These are phyloP conservation scores for Salminus brasiliensis DNA, from an alignment of 2,113 vertebrate genomes.

Conservation along the genomic window DNA sequence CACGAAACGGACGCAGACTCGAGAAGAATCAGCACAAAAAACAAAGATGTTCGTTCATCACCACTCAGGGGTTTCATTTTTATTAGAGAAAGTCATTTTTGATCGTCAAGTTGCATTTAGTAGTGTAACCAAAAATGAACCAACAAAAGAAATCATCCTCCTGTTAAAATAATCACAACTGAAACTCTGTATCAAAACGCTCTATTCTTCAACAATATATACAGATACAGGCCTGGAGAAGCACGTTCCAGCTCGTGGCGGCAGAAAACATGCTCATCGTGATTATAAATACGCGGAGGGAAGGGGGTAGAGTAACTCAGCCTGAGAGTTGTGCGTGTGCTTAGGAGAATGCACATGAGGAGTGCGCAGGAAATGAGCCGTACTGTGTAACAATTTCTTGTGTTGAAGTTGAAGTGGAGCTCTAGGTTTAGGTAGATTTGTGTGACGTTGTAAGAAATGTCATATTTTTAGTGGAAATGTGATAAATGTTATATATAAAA, in stretches of 20 bases:
- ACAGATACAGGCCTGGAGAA: constrained; percentile 38
- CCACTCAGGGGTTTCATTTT: constrained; percentile 55
- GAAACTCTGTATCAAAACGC: constrained; percentile 40
- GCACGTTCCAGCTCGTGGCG: background rate
- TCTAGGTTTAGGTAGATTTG: no score
- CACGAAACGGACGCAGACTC: background rate
- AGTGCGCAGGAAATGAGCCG: background rate
- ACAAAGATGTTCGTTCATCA: constrained; percentile 28
- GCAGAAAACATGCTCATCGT: background rate
- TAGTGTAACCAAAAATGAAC: constrained; percentile 53
- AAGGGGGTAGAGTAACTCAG: background rate
- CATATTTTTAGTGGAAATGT: constrained; percentile 17
- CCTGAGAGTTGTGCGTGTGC: constrained; percentile 31
- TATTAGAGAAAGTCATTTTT: constrained; percentile 72
- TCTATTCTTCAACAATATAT: constrained; percentile 47
- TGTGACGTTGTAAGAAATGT: background rate
- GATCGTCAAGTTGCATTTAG: constrained; percentile 59
- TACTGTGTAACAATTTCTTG: no score
- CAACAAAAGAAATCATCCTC: constrained; percentile 55
- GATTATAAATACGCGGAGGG: background rate
- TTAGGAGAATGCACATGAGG: constrained; percentile 15
- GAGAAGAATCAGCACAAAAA: background rate
- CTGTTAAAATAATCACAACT: constrained; percentile 41
- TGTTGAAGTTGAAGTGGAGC: no score
- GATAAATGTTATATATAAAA: background rate